Evolutionary conservation across 2,113 vertebrate genomes (phyloP), one percentile per base, ranked within the genome.

Genomic region (Sander vitreus): DNA sequence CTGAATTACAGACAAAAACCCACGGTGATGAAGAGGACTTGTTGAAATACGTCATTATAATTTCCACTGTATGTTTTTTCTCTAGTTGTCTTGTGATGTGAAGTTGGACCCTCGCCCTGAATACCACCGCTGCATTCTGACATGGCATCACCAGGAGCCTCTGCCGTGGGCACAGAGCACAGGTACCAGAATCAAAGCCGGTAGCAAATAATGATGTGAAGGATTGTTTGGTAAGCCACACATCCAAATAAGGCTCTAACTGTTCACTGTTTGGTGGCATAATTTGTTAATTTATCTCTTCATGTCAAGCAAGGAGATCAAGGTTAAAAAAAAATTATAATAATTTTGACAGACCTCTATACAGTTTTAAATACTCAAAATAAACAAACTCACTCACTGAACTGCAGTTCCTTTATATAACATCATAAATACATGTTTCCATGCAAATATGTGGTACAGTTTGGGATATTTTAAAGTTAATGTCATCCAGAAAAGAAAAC

Each of bases 91-190:
- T 73, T 99, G 98, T 95, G 98, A 99, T 88, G 98, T 99, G 91
- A 99, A 99, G 93, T 88, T 99, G 91, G 98, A 99, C 93, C 98
- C 98, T 75, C 98, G 98, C 82, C 98, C 98, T 93, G 98, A 99
- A 94, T 99, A 99, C 89, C 98, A 99, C 92, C 98, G 98, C 94
- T 99, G 98, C 96, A 99, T 99, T 95, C 93, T 99, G 94, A 99
- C 98, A 89, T 99, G 98, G 98, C 98, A 99, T 96, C 98, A 99
- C 96, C 98, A 99, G 96, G 98, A 99, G 94, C 98, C 98, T 92
- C 96, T 99, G 93, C 98, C 98, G 91, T 99, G 98, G 98, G 98
- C 98, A 95, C 98, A 99, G 95, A 99, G 98, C 96, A 99, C 98
- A 99, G 98, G 98, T 99, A 88, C 90, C 33, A 50, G 13, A 45